Conservation (phyloP, 2,888 invertebrate genomes). For the Tyria jacobaeae region DNA sequence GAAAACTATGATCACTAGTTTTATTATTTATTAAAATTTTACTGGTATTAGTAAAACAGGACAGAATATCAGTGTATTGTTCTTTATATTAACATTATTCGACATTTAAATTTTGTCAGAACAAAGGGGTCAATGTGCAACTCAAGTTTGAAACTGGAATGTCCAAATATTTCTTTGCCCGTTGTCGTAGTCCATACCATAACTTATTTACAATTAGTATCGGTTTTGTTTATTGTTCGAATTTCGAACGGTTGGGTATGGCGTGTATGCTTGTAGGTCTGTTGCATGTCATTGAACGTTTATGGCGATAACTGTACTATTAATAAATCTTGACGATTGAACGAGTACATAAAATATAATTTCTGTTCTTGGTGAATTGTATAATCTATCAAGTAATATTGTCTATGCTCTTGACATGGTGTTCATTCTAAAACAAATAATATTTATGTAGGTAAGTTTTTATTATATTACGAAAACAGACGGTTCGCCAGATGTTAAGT, state of each 20-base stretch:
- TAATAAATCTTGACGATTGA: constrained; percentile 19
- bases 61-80: not conserved
- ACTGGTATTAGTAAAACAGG: not conserved
- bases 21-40: no score
- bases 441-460: no score
- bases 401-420: not conserved
- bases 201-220: constrained; percentile 62
- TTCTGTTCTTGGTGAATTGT: not conserved
- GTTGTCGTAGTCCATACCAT: constrained; percentile 18
- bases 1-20: no score
- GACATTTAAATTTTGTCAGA: constrained; percentile 1
- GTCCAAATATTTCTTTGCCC: constrained; percentile 15
- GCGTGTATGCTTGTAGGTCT: constrained; percentile 59
- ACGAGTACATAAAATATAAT: not conserved
- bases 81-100: not conserved
- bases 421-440: no score
- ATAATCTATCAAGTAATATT: not conserved
- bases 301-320: constrained; percentile 57
- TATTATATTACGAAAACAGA: no score
- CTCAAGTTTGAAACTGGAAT: constrained; percentile 11
- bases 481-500: no score
- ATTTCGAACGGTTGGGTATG: constrained; percentile 36
- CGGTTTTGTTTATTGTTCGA: constrained; percentile 66
- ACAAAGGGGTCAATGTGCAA: not conserved
- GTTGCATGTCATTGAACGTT: constrained; percentile 63